A percentile compares a stretch with the other conserved stretches of the same genome.
phyloP scores from a whole-genome alignment of 2,797 vertebrate species.

The Todus mexicanus region DNA sequence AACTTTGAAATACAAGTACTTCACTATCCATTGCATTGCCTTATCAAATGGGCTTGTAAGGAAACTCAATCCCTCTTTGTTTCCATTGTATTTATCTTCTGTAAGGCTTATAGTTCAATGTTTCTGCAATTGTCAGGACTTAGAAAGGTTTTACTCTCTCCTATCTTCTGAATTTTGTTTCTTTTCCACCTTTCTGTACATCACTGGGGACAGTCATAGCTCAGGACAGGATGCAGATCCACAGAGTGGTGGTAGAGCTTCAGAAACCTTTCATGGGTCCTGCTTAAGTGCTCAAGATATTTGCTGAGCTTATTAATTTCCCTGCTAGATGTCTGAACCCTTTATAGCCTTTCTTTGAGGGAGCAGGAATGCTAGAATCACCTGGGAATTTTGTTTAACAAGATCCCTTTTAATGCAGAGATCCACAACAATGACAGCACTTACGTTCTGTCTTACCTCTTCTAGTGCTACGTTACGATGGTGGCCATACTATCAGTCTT shows the following conservation, averaged over 20 bases:
- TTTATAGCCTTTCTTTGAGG: neutral
- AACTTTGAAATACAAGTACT: neutral
- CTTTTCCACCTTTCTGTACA: neutral
- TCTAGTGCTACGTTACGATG: neutral
- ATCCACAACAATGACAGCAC: neutral
- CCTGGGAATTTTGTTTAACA: neutral
- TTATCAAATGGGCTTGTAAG: neutral
- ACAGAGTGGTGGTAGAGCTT: neutral
- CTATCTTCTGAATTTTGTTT: neutral
- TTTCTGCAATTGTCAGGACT: neutral
- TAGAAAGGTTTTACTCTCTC: neutral
- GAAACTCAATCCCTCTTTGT: neutral
- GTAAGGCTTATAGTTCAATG: neutral
- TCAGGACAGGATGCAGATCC: neutral
- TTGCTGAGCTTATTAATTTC: neutral
- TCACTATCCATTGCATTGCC: neutral
- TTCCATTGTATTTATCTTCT: neutral
- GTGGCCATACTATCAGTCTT: neutral
- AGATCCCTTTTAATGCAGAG: neutral
- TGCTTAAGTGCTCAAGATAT: neutral
- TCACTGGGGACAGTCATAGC: neutral
- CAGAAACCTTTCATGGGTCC: neutral
- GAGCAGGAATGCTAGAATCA: neutral
- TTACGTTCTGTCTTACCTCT: neutral
- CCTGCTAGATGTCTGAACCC: neutral